Base-by-base conservation (phyloP, 1,140 invertebrate genomes). In the Nymphalis io region DNA sequence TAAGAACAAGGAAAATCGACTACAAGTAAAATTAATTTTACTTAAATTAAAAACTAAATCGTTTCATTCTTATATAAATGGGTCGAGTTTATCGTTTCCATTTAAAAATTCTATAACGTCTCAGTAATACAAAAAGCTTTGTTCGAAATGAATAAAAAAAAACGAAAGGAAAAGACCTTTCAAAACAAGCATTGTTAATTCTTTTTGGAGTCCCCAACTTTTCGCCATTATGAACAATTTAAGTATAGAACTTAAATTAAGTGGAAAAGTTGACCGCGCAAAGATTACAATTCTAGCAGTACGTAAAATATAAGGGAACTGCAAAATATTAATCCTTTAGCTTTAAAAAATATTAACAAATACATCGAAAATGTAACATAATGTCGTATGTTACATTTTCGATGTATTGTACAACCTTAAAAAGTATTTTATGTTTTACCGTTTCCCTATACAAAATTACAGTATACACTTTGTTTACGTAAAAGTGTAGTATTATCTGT, bases 181-280 rank as follows among this genome's bases (percentile, higher is more conserved):
- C 81, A 83, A 84, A 90, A 88, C 86, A 88, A 85, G 84, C 85
- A 87, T 89, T 89, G 87, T 90, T 90, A 90, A 88, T 89, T 90
- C 87, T 90, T 90, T 87, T 86, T 86, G 81, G 87, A 89, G 80
- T 83, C 76, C 60, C 74, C 74, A 88, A 90, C 82, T 88, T 90
- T 88, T 74, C 74, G 80, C 82, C 85, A 85, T 90, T 89, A 84
- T 80, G 85, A 84, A 86, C 83, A 82, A 83, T 88, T 88, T 88
- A 88, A 90, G 85, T 80, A 86, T 78, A 79, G 80, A 90, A 89
- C 82, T 89, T 89, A 88, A 90, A 89, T 90, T 87, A 90, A 90
- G 87, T 85, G 84, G 87, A 88, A 89, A 89, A 89, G 84, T 90
- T 89, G 83, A 87, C 88, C 85, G 76, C 71, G 60, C 74, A 42